Percentiles rank a stretch among this genome's conserved stretches.
Conservation (phyloP, 2,113 vertebrate genomes). For the Callithrix jacchus region DNA sequence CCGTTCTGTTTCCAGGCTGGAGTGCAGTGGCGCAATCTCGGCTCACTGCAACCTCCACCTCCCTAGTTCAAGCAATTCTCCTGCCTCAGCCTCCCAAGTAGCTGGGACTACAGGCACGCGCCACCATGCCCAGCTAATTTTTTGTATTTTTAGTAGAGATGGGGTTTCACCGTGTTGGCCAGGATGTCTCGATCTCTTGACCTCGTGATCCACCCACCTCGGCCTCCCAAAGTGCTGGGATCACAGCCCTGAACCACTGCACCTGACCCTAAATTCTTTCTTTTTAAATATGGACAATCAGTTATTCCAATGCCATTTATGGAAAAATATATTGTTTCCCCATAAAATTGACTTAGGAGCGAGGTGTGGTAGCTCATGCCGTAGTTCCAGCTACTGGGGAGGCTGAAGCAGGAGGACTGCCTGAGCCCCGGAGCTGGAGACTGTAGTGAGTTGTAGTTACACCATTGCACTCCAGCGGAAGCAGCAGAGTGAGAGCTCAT, state of each 20-base stretch:
- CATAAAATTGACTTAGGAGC: neutral
- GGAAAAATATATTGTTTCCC: neutral
- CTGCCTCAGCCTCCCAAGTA: neutral
- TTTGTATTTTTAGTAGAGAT: neutral
- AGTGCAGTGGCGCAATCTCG: neutral
- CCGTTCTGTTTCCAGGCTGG: neutral
- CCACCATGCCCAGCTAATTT: neutral
- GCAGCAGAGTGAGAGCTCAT: no score
- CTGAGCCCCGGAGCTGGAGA: no score
- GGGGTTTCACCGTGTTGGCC: neutral
- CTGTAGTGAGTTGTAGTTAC: no score
- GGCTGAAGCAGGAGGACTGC: no score
- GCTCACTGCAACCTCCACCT: no score
- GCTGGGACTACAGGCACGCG: neutral
- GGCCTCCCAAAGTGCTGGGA: neutral
- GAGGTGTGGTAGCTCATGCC: no score
- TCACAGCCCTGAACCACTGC: neutral
- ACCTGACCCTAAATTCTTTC: neutral
- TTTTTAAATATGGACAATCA: neutral
- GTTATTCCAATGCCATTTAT: neutral
- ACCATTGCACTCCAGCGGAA: no score
- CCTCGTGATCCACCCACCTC: neutral
- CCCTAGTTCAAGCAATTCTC: no score
- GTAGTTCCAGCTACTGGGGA: no score
- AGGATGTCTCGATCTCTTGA: neutral